These are phyloP conservation scores for Oscheius sp. DNA, from an alignment of 2,888 invertebrate species.

Conservation along the genomic window DNA sequence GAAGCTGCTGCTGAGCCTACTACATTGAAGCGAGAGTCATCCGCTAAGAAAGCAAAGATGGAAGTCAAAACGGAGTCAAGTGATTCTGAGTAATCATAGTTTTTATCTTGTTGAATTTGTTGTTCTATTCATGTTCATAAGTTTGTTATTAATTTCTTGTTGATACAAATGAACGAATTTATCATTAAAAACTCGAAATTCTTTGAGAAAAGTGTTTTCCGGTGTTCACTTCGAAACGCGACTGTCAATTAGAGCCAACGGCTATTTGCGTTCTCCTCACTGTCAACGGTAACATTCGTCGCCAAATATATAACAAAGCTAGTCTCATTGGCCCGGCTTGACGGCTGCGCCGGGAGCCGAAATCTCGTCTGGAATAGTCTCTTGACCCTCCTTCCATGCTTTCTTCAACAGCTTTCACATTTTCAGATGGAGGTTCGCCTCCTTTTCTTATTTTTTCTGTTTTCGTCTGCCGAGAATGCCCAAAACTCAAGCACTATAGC, in stretches of 20 bases:
- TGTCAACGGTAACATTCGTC: slow-evolving; percentile 2
- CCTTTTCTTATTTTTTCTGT: slow-evolving; percentile 2
- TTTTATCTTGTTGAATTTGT: neutral
- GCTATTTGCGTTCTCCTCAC: slow-evolving; percentile 25
- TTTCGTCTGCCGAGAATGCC: neutral
- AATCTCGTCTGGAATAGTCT: neutral
- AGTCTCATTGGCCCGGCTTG: neutral
- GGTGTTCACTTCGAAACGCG: too few species aligned
- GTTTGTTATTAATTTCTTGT: slow-evolving; percentile 7
- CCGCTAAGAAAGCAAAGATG: slow-evolving; percentile 25
- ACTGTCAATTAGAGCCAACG: slow-evolving; percentile 1
- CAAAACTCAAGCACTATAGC: neutral
- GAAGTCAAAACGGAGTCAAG: slow-evolving; percentile 25
- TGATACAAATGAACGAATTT: too few species aligned
- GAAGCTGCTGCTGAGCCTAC: too few species aligned
- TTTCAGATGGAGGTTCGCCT: slow-evolving; percentile 12
- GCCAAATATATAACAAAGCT: slow-evolving; percentile 30
- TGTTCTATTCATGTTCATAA: neutral
- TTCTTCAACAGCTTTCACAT: neutral
- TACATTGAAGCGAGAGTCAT: too few species aligned
- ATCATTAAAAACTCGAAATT: too few species aligned
- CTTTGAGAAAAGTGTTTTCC: too few species aligned
- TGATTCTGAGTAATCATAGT: slow-evolving; percentile 14
- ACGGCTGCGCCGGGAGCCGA: neutral
- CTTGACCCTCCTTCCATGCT: neutral